Evolutionary conservation across 1,140 invertebrate species (phyloP).

Genomic region (Portunus trituberculatus): DNA sequence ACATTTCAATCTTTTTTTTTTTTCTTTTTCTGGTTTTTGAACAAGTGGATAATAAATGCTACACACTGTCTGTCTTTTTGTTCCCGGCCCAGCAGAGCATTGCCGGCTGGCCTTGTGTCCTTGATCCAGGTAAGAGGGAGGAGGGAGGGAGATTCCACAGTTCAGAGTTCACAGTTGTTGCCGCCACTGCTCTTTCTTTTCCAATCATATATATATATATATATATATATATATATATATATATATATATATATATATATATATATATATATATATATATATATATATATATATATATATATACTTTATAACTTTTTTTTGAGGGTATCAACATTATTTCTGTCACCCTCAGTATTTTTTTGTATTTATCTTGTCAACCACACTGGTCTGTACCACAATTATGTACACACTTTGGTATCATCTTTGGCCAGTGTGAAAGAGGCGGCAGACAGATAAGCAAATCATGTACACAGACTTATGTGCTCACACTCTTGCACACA

Average conservation of each 20-base stretch:
- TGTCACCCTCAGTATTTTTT: slow-evolving; percentile 5
- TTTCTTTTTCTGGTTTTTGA: not conserved
- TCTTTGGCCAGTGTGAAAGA: slow-evolving; percentile 11
- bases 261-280: slow-evolving; percentile 45
- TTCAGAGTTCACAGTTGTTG: not conserved
- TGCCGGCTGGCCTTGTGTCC: no score
- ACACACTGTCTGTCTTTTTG: slow-evolving; percentile 6
- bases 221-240: slow-evolving; percentile 52
- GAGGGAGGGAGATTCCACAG: not conserved
- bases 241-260: slow-evolving; percentile 41
- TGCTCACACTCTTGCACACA: not conserved
- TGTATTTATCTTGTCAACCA: not conserved
- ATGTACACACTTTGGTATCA: slow-evolving; percentile 63
- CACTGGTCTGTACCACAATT: slow-evolving; percentile 48
- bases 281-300: slow-evolving; percentile 41
- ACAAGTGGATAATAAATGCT: not conserved
- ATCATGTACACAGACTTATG: not conserved
- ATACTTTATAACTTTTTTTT: not conserved
- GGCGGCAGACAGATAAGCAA: not conserved
- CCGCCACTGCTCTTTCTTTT: not conserved
- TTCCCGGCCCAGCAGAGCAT: not conserved
- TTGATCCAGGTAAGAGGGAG: not conserved
- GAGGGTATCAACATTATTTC: not conserved
- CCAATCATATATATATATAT: slow-evolving; percentile 27
- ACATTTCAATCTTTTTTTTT: not conserved